Evolutionary conservation across 1,140 invertebrate genomes (phyloP).

Genomic region (Rhopalosiphum padi): DNA sequence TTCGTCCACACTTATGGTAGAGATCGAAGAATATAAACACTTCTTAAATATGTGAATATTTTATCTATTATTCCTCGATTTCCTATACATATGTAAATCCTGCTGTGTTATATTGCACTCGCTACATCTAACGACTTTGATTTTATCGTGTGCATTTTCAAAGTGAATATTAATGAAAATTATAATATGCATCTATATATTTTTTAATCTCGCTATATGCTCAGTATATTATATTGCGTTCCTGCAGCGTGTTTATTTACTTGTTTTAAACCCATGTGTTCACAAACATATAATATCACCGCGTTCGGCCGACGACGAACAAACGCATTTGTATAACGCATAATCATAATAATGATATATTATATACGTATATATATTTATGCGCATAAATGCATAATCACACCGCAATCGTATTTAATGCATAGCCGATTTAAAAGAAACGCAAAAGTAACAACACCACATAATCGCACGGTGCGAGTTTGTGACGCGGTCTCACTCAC

Average conservation of each 20-base stretch:
- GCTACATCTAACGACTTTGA: background rate
- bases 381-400: background rate
- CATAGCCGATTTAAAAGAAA: background rate
- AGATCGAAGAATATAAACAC: background rate
- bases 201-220: background rate
- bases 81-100: no score
- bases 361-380: background rate
- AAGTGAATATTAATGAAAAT: background rate
- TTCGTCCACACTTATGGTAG: no score
- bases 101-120: background rate
- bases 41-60: background rate
- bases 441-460: background rate
- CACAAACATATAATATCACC: background rate
- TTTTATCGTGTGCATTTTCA: background rate
- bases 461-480: background rate
- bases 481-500: background rate
- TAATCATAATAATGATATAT: background rate
- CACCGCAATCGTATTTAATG: background rate
- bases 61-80: background rate
- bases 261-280: background rate
- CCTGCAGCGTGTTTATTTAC: no score
- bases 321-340: background rate
- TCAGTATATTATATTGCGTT: background rate
- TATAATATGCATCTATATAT: no score
- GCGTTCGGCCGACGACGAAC: background rate